Conservation (phyloP, 2,797 vertebrate species). For the Hirundo rustica region DNA sequence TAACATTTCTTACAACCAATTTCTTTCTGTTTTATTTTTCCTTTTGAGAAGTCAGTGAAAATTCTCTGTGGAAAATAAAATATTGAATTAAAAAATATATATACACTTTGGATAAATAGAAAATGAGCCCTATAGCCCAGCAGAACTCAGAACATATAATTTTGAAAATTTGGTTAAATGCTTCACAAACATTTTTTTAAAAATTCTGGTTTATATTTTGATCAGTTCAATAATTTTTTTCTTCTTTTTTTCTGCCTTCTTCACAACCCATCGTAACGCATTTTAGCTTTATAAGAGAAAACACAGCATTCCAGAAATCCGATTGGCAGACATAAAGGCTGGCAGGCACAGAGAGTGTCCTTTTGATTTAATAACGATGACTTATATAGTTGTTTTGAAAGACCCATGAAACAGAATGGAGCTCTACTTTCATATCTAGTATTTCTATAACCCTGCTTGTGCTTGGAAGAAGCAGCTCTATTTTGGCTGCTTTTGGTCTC, state of each 20-base stretch:
- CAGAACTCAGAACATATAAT: background rate
- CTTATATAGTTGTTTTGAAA: slow-evolving; percentile 30
- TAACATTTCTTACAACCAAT: background rate
- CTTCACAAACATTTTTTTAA: background rate
- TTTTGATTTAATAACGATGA: slow-evolving; percentile 45
- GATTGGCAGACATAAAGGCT: slow-evolving; percentile 26
- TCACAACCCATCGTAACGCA: background rate
- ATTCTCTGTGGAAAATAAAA: background rate
- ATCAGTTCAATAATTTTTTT: background rate
- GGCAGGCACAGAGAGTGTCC: slow-evolving; percentile 9
- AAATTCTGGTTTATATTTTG: background rate
- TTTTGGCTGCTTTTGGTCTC: slow-evolving; percentile 46
- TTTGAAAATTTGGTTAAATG: background rate
- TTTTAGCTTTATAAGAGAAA: slow-evolving; percentile 25
- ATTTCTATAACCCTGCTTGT: background rate
- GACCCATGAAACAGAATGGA: background rate
- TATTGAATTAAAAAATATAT: background rate
- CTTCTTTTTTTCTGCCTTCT: background rate
- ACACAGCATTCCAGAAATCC: background rate
- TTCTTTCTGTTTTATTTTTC: background rate
- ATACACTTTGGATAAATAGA: background rate
- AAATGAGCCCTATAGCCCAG: background rate
- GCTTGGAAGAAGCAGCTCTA: slow-evolving; percentile 16
- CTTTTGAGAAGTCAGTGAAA: background rate
- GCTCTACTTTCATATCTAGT: slow-evolving; percentile 16